A percentile compares a stretch with the other conserved stretches of the same genome.
Conservation (phyloP, 2,797 vertebrate species). For the Premnoplex brunnescens region DNA sequence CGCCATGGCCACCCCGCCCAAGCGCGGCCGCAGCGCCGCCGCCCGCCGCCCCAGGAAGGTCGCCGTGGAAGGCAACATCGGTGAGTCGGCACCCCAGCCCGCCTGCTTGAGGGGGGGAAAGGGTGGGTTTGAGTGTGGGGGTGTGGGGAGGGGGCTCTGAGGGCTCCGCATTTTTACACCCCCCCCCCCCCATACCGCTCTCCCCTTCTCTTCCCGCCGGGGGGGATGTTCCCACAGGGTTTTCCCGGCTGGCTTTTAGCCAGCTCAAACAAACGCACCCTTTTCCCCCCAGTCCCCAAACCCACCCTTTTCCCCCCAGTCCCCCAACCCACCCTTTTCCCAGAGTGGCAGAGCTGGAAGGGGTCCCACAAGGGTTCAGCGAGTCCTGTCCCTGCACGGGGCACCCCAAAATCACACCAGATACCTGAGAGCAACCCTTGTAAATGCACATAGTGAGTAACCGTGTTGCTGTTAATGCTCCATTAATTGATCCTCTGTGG, state of each 20-base stretch:
- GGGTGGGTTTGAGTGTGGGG: too few relatives aligned
- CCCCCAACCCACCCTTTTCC: too few relatives aligned
- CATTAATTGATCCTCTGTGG: neutral
- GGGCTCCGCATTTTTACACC: too few relatives aligned
- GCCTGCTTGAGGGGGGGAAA: neutral
- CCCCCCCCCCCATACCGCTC: too few relatives aligned
- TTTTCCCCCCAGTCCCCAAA: too few relatives aligned
- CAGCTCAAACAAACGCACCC: too few relatives aligned
- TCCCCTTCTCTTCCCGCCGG: too few relatives aligned
- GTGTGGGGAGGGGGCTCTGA: too few relatives aligned
- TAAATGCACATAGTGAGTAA: neutral
- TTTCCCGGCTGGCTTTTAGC: too few relatives aligned
- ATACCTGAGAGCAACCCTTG: neutral
- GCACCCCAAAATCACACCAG: neutral
- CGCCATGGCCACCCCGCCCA: slow-evolving; percentile 81
- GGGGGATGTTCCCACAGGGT: too few relatives aligned
- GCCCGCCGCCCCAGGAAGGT: slow-evolving; percentile 78
- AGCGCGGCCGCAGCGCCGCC: slow-evolving; percentile 71
- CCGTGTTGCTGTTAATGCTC: too few relatives aligned
- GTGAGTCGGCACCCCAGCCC: slow-evolving; percentile 70
- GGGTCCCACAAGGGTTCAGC: neutral
- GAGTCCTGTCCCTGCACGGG: neutral
- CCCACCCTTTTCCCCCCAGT: too few relatives aligned
- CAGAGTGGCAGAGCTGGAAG: rapidly evolving
- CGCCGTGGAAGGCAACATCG: slow-evolving; percentile 92